Conservation (phyloP, 2,888 invertebrate species). For the Trileptium ribeirensis region DNA sequence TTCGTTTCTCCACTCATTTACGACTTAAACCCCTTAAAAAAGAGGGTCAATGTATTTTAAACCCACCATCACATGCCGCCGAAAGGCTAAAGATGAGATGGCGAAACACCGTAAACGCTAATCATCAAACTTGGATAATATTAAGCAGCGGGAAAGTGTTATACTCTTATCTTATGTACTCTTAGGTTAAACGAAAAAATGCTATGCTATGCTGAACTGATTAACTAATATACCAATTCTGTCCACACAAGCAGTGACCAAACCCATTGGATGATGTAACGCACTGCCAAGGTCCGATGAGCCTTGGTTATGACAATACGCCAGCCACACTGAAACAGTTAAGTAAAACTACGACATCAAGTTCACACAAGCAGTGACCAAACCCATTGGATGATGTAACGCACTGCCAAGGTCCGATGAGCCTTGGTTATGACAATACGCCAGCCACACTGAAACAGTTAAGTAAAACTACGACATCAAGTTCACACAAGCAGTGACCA, state of each 20-base stretch:
- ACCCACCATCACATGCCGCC: no score
- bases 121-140: no score
- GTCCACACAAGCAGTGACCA: slow-evolving; percentile 70
- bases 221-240: slow-evolving; percentile 58
- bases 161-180: no score
- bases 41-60: no score
- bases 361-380: slow-evolving; percentile 55
- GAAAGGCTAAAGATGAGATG: no score
- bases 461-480: neutral
- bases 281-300: slow-evolving; percentile 58
- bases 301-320: slow-evolving; percentile 61
- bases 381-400: slow-evolving; percentile 55
- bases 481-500: slow-evolving; percentile 55
- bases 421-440: slow-evolving; percentile 61
- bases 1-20: no score
- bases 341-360: neutral
- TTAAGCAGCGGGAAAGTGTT: no score
- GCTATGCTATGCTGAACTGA: slow-evolving; percentile 5
- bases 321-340: slow-evolving; percentile 61
- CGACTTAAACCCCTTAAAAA: no score
- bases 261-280: slow-evolving; percentile 55
- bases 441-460: slow-evolving; percentile 61
- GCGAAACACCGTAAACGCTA: no score
- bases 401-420: slow-evolving; percentile 58
- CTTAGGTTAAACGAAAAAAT: no score